These are phyloP conservation scores for Emydocephalus ijimae DNA, from an alignment of 2,113 vertebrate species.

Conservation along the genomic window DNA sequence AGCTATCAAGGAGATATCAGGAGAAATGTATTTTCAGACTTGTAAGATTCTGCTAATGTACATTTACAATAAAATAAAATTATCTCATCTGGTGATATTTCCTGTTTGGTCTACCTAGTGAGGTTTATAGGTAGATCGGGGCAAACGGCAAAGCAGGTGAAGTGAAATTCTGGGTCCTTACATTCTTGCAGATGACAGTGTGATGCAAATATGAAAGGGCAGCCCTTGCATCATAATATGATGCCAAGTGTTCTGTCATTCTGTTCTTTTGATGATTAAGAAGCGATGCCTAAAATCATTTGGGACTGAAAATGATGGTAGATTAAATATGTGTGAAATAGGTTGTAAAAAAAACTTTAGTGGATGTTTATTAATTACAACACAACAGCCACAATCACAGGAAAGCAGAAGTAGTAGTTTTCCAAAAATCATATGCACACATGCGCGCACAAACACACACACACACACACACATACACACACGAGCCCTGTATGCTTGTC, in stretches of 20 bases:
- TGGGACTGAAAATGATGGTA: too few relatives aligned
- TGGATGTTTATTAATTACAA: not conserved
- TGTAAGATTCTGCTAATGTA: not conserved
- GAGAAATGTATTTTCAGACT: not conserved
- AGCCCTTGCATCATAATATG: too few relatives aligned
- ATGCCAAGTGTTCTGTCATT: too few relatives aligned
- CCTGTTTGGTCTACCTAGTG: not conserved
- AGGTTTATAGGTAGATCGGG: not conserved
- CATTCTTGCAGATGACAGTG: too few relatives aligned
- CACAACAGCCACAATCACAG: not conserved
- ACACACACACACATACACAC: not conserved
- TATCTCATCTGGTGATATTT: not conserved
- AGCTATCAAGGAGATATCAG: not conserved
- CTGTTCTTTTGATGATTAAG: too few relatives aligned
- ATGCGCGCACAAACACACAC: too few relatives aligned
- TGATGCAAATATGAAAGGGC: too few relatives aligned
- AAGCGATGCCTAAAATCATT: too few relatives aligned
- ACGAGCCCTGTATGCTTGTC: not conserved
- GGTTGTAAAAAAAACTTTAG: not conserved
- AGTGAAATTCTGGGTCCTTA: too few relatives aligned
- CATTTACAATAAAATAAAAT: not conserved
- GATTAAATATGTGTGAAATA: too few relatives aligned
- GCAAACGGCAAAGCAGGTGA: too few relatives aligned
- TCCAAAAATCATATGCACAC: not conserved
- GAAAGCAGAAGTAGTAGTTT: not conserved